Conservation (phyloP, 64 coral and sea anemone genomes). For the Montipora efflorescens region DNA sequence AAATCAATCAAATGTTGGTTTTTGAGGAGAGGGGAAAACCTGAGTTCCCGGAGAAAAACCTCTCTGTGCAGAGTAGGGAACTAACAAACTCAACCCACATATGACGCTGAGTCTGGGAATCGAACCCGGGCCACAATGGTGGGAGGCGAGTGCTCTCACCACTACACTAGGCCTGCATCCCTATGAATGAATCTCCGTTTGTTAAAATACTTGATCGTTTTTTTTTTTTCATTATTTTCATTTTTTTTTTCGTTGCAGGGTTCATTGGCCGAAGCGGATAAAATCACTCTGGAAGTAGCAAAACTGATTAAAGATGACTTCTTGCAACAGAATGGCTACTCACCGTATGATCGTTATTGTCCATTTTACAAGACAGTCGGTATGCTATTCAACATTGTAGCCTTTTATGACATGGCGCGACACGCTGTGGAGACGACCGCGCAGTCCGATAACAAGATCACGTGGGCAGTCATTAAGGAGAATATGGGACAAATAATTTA, state of each 20-base stretch:
- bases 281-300: slow-evolving; percentile 95
- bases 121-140: too few species aligned
- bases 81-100: too few species aligned
- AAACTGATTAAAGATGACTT: slow-evolving; percentile 99
- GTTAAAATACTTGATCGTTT: background rate
- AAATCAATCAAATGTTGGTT: too few species aligned
- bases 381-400: slow-evolving; percentile 93
- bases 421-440: slow-evolving; percentile 95
- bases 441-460: slow-evolving; percentile 98
- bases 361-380: slow-evolving; percentile 98
- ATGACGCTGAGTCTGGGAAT: too few species aligned
- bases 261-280: slow-evolving; percentile 94
- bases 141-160: too few species aligned
- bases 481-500: slow-evolving; percentile 95
- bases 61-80: too few species aligned
- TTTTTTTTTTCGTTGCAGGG: slow-evolving; percentile 52
- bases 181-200: too few species aligned
- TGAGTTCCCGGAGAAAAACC: too few species aligned
- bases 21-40: too few species aligned
- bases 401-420: slow-evolving; percentile 92
- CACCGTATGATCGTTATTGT: slow-evolving; percentile 92
- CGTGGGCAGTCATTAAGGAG: slow-evolving; percentile 95
- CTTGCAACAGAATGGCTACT: slow-evolving; percentile 97
- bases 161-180: too few species aligned
- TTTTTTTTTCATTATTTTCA: background rate